Evolutionary conservation across 2,113 vertebrate species (phyloP).

Genomic region (Gambusia holbrooki): DNA sequence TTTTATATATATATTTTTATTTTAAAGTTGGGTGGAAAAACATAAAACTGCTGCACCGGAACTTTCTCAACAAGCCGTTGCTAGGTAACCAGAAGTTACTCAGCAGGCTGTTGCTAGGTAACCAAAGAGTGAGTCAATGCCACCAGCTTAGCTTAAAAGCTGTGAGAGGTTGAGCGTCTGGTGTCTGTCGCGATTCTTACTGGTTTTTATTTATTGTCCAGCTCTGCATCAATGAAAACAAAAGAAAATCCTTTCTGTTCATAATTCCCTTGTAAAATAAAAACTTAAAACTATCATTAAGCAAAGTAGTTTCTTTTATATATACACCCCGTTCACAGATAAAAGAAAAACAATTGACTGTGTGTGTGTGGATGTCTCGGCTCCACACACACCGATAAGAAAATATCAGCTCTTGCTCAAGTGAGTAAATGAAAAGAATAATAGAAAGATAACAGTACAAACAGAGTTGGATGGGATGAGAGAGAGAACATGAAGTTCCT

Average conservation of each 20-base stretch:
- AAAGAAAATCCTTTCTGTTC: not conserved
- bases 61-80: no score
- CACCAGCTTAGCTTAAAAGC: no score
- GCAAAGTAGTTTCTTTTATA: not conserved
- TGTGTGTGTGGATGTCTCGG: not conserved
- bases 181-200: no score
- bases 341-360: not conserved
- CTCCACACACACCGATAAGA: not conserved
- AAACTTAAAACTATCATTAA: not conserved
- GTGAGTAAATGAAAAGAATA: not conserved
- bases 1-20: no score
- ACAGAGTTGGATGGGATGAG: not conserved
- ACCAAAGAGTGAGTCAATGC: no score
- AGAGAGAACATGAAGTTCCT: not conserved
- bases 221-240: not conserved
- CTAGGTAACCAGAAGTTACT: no score
- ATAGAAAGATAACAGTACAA: constrained; percentile 5
- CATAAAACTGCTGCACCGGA: no score
- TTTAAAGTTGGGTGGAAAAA: no score
- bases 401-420: constrained; percentile 17
- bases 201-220: no score
- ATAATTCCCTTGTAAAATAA: not conserved
- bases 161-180: no score
- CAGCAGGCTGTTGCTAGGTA: no score
- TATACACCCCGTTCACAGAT: not conserved